Percentiles rank a stretch among this genome's conserved stretches.
Conservation (phyloP, 64 coral and sea anemone genomes). For the Orbicella faveolata region DNA sequence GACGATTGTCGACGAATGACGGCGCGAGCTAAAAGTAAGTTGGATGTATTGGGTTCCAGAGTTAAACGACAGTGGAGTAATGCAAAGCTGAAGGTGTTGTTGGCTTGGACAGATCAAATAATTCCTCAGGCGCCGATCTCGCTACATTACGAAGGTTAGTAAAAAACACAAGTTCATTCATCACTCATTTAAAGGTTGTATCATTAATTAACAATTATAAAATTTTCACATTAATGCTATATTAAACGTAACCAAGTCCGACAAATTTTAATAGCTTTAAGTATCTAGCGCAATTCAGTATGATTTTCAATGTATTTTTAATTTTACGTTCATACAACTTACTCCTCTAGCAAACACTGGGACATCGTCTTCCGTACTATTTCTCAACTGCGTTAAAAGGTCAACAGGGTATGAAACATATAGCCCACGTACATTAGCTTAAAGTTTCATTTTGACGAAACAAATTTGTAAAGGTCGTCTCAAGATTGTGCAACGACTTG, state of each 20-base stretch:
- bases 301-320: too few relatives aligned
- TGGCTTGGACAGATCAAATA: constrained; percentile 84
- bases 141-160: constrained; percentile 94
- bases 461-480: too few relatives aligned
- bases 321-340: too few relatives aligned
- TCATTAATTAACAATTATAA: neutral
- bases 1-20: constrained; percentile 93
- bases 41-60: constrained; percentile 75
- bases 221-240: too few relatives aligned
- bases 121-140: constrained; percentile 21
- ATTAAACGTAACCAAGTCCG: too few relatives aligned
- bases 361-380: neutral
- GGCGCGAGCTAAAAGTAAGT: constrained; percentile 85
- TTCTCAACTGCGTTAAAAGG: neutral
- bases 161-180: neutral
- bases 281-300: too few relatives aligned
- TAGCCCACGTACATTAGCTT: neutral
- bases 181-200: too few relatives aligned
- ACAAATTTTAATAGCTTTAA: too few relatives aligned
- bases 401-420: neutral
- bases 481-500: too few relatives aligned
- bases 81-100: constrained; percentile 49
- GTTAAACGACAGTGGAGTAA: constrained; percentile 48
- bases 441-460: neutral
- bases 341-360: too few relatives aligned